Conservation (phyloP, 2,888 invertebrate species). For the Andrena praecox region DNA sequence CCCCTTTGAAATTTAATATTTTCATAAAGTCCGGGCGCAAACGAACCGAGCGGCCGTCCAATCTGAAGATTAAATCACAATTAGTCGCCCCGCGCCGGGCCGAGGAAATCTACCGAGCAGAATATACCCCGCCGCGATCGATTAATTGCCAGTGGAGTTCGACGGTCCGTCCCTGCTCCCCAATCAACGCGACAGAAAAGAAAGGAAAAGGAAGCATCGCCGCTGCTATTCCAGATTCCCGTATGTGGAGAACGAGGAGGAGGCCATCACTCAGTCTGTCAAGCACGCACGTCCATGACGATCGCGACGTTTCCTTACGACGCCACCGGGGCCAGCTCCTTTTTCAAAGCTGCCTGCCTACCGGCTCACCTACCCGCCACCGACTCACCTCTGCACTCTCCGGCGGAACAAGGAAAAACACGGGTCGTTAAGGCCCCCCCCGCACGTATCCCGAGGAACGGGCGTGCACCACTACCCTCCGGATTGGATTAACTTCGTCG, state of each 20-base stretch:
- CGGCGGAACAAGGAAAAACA: slow-evolving; percentile 60
- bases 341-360: slow-evolving; percentile 38
- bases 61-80: slow-evolving; percentile 23
- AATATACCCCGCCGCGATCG: slow-evolving; percentile 35
- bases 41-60: background rate
- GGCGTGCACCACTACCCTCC: slow-evolving; percentile 35
- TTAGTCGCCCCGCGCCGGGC: background rate
- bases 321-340: slow-evolving; percentile 38
- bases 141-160: slow-evolving; percentile 33
- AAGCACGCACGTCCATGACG: slow-evolving; percentile 50
- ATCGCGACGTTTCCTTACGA: slow-evolving; percentile 63
- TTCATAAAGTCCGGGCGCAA: background rate
- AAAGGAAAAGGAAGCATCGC: slow-evolving; percentile 16
- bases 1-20: slow-evolving; percentile 4
- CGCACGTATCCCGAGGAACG: slow-evolving; percentile 45
- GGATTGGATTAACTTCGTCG: slow-evolving; percentile 35
- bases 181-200: slow-evolving; percentile 28
- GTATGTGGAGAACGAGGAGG: slow-evolving; percentile 55
- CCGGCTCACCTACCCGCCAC: slow-evolving; percentile 45
- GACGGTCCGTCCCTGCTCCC: slow-evolving; percentile 30
- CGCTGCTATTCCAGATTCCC: slow-evolving; percentile 60
- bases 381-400: slow-evolving; percentile 57
- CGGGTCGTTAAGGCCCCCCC: slow-evolving; percentile 52
- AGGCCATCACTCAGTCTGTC: slow-evolving; percentile 54
- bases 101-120: slow-evolving; percentile 6